Evolutionary conservation across 2,888 invertebrate species (phyloP), one percentile per base, ranked within the genome.

Genomic region (Odontothrips loti): DNA sequence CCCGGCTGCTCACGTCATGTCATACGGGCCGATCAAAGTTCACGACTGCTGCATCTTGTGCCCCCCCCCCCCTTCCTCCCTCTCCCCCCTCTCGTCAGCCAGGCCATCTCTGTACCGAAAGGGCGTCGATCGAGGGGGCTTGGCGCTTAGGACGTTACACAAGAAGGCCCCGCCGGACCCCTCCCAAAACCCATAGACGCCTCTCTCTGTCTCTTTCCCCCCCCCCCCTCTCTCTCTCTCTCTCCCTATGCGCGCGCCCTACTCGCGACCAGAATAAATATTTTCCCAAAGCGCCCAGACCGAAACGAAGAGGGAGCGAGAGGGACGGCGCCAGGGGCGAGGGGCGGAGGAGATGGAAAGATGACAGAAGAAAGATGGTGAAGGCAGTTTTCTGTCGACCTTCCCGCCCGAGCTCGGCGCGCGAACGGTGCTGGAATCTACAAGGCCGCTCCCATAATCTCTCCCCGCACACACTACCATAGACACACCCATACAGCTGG

Each of bases 211-310:
- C 34, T 43, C 34, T 43, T 6, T 43, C 34, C 34, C 34, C 34
- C 34, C 34, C 34, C 34, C 34, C 34, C 34, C 34, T 43, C 34
- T 43, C 34, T 43, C 34, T 43, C 34, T 43, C 34, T 43, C 58
- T 17, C 58, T n/a, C 51, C 17, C 58, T 58, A 17, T 17, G 20
- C 17, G 58, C 58, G 34, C 58, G 17, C 20, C n/a, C 20, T 58
- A 58, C 34, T 58, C 58, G 68, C 68, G 68, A 75, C 68, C 68
- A 75, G 68, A 75, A 75, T 75, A 75, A 75, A 75, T 75, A 75
- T 75, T 75, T 75, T 75, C 68, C 27, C 27, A 20, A 20, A 27
- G 68, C 10, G 68, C 68, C 12, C 23, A 27, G 27, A n/a, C 11
- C 11, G 27, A n/a, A 58, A 58, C 58, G 58, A 58, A 6, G 15